phyloP scores from a whole-genome alignment of 1,140 invertebrate species.

The Limonius californicus region DNA sequence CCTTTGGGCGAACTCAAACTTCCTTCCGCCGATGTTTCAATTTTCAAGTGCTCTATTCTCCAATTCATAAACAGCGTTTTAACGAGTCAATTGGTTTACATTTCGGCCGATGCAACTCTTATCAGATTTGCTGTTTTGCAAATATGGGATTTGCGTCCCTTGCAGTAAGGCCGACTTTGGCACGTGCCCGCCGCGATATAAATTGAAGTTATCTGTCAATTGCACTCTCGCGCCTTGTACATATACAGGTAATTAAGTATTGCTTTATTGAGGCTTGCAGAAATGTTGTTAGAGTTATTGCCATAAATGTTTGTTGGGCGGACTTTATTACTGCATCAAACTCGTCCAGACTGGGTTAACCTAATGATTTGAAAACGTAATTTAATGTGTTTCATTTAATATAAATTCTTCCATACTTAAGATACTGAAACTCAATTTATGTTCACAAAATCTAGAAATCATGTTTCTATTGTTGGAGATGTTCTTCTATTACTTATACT shows the following conservation, averaged over 20 bases:
- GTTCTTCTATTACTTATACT: too few relatives aligned
- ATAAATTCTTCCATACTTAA: too few relatives aligned
- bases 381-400: too few relatives aligned
- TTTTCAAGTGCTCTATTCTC: constrained; percentile 16
- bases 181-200: neutral
- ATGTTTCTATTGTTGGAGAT: too few relatives aligned
- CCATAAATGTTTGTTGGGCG: neutral
- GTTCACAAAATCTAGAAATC: too few relatives aligned
- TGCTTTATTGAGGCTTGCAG: neutral
- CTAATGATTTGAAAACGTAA: too few relatives aligned
- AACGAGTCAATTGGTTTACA: constrained; percentile 19
- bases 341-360: too few relatives aligned
- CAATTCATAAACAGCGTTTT: constrained; percentile 17
- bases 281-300: neutral
- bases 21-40: constrained; percentile 14
- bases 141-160: neutral
- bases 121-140: neutral
- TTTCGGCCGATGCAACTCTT: constrained; percentile 13
- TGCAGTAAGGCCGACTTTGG: neutral
- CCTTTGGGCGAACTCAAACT: neutral
- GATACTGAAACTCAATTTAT: too few relatives aligned
- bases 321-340: neutral
- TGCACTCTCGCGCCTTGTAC: neutral
- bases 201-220: constrained; percentile 14
- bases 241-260: constrained; percentile 5